Base-by-base conservation (phyloP, 2,113 vertebrate genomes). In the Carassius auratus region DNA sequence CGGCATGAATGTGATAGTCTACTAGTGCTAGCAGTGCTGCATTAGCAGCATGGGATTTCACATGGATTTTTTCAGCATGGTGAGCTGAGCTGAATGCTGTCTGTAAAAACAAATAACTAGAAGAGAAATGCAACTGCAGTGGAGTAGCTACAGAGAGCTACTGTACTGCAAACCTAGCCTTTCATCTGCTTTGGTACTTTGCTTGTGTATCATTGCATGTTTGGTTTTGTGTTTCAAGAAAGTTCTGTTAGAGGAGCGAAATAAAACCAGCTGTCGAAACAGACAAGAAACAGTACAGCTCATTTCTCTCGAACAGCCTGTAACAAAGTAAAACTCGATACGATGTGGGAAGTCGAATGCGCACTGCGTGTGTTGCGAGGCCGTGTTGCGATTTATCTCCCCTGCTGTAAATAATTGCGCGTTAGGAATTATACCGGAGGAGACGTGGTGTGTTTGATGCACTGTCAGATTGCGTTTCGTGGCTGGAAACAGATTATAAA, bases 401-500 rank as follows among this genome's bases (percentile, higher is more conserved):
- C 61, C 21, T 5, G 57, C 30, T 76, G 81, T 81, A 68, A 79
- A 87, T 84, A 69, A 85, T 90, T 86, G 73, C 23, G 69, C 77
- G 50, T 52, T 57, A 21, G 64, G 33, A 81, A 42, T 87, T 88
- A 79, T 86, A 85, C 71, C 66, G 57, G 21, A 62, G 83, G 64
- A 89, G 87, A 90, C 86, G 83, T 73, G 81, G 86, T 89, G 85
- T 88, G 90, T 92, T 88, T 90, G 91, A 91, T 90, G 87, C 87
- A 85, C 90, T 88, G 91, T 87, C 89, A 91, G 91, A 93, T 90
- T 92, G 89, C 86, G 90, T 92, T 91, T 86, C 73, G 74, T 52
- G 88, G 74, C 83, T 92, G 84, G 84, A 91, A 88, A 90, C 85
- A 84, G 88, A 91, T 90, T 90, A 92, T 91, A 90, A 92, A 94